These are phyloP conservation scores for Hirtodrosophila duncani DNA, from an alignment of 2,888 invertebrate species.

Conservation along the genomic window DNA sequence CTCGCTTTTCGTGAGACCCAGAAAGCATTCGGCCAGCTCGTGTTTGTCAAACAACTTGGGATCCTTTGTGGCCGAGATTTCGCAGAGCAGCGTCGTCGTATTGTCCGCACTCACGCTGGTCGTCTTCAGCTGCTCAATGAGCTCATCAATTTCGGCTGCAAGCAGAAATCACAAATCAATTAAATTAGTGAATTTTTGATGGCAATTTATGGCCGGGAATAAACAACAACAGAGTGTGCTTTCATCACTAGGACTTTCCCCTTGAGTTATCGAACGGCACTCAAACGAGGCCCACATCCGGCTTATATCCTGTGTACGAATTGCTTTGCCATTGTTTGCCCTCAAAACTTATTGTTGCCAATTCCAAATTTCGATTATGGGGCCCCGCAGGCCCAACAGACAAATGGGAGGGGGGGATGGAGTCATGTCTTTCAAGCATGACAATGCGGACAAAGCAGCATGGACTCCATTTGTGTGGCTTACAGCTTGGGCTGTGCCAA, in stretches of 20 bases:
- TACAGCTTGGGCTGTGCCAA: not conserved
- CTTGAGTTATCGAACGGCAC: no score
- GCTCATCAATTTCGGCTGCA: conserved; percentile 77
- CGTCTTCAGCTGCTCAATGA: conserved; percentile 75
- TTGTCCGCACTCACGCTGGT: conserved; percentile 65
- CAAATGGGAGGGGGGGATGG: no score
- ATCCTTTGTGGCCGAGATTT: conserved; percentile 76
- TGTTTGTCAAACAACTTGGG: conserved; percentile 76
- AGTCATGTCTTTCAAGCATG: no score
- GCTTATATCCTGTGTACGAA: no score
- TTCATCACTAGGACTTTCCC: no score
- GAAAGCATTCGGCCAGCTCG: conserved; percentile 75
- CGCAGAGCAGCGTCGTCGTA: conserved; percentile 68
- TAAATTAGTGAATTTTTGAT: no score
- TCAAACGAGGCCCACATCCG: no score
- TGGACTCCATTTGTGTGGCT: not conserved
- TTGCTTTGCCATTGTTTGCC: conserved; percentile 21
- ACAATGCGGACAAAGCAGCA: conserved; percentile 22
- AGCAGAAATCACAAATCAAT: not conserved
- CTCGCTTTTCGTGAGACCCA: conserved; percentile 74
- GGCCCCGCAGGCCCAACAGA: no score
- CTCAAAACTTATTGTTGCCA: conserved; percentile 34
- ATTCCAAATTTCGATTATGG: conserved; percentile 36
- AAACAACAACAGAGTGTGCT: no score
- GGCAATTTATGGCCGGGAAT: no score